phyloP scores from a whole-genome alignment of 2,797 vertebrate species.

The Pelobates cultripes region DNA sequence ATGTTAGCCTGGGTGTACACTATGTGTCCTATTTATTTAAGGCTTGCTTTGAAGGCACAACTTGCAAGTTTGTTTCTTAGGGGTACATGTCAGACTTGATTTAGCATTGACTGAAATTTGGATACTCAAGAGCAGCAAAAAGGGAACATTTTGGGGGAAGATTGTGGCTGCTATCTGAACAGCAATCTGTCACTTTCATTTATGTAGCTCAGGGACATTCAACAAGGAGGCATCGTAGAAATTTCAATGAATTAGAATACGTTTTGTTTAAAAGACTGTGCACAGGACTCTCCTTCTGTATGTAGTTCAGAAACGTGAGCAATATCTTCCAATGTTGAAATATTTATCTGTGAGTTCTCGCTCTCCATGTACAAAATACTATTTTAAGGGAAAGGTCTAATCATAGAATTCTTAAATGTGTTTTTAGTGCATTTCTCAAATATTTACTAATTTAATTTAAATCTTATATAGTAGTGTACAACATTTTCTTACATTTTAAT shows the following conservation, averaged over 20 bases:
- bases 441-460: no score
- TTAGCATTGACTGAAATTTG: conserved; percentile 88
- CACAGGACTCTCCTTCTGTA: neutral
- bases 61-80: conserved; percentile 96
- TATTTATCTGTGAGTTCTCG: no score
- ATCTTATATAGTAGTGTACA: no score
- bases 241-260: conserved; percentile 56
- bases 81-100: conserved; percentile 99
- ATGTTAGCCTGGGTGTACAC: conserved; percentile 97
- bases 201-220: conserved; percentile 79
- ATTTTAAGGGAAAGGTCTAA: no score
- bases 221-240: conserved; percentile 67
- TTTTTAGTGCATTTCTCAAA: no score
- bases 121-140: conserved; percentile 90
- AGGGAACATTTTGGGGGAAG: conserved; percentile 84
- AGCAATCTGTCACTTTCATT: conserved; percentile 90
- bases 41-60: conserved; percentile 90
- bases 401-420: no score
- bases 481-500: no score
- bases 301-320: neutral
- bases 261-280: conserved; percentile 42
- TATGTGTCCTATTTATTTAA: conserved; percentile 97
- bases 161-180: conserved; percentile 87
- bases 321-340: neutral
- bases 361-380: no score